phyloP scores from a whole-genome alignment of 1,140 invertebrate genomes.

The Tetramorium alpestre region DNA sequence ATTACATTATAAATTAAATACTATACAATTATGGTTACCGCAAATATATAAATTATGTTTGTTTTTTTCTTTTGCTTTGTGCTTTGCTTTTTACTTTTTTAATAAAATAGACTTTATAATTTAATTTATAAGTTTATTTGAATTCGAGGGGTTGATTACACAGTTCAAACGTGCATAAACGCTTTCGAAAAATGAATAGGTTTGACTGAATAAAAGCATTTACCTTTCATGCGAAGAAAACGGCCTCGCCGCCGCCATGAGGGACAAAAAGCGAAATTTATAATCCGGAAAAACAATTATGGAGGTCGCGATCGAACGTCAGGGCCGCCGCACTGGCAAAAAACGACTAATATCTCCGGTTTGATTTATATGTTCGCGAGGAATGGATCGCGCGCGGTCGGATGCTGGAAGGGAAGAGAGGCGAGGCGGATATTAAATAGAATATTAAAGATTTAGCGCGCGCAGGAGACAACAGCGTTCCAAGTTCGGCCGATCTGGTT shows the following conservation, averaged over 20 bases:
- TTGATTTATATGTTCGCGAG: conserved; percentile 76
- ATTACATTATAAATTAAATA: not conserved
- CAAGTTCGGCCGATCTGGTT: conserved; percentile 3
- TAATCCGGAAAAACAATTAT: conserved; percentile 83
- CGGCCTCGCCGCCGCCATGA: not conserved
- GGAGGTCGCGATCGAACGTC: conserved; percentile 61
- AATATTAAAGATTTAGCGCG: conserved; percentile 79
- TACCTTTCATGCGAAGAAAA: conserved; percentile 4
- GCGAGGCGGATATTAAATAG: conserved; percentile 78
- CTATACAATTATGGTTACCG: not conserved
- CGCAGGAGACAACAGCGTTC: conserved; percentile 67
- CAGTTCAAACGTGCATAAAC: not conserved
- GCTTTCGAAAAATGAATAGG: not conserved
- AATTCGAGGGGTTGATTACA: not conserved
- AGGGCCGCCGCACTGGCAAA: conserved; percentile 71
- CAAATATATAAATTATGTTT: no score
- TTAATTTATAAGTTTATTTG: not conserved
- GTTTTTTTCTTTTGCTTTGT: no score
- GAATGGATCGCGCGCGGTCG: conserved; percentile 28
- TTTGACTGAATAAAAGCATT: conserved; percentile 20
- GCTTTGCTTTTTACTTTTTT: no score
- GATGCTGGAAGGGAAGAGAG: not conserved
- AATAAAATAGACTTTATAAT: no score
- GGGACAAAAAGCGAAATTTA: conserved; percentile 78
- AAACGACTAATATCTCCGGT: conserved; percentile 79